These are phyloP conservation scores for Lathronympha strigana DNA, from an alignment of 2,888 invertebrate genomes.

Conservation along the genomic window DNA sequence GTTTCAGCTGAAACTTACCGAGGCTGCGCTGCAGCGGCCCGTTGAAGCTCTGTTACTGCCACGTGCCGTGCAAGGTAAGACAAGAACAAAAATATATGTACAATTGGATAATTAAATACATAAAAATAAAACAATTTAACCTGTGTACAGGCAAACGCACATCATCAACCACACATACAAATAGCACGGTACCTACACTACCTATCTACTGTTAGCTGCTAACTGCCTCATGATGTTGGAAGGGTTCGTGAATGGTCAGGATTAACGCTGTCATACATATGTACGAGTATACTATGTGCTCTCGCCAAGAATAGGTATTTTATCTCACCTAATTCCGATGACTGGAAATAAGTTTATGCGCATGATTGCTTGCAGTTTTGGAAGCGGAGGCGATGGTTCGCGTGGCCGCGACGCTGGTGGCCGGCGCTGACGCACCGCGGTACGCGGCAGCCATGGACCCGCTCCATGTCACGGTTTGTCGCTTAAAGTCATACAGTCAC, in stretches of 20 bases:
- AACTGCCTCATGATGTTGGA: too few species aligned
- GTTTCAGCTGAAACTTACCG: constrained; percentile 89
- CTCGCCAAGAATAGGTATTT: too few species aligned
- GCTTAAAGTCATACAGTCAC: constrained; percentile 41
- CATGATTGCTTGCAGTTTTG: constrained; percentile 73
- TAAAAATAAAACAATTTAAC: too few species aligned
- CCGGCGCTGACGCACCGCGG: constrained; percentile 76
- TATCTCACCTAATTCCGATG: too few species aligned
- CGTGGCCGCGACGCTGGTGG: constrained; percentile 79
- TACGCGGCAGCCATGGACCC: constrained; percentile 83
- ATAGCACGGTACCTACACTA: too few species aligned
- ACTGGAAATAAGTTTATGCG: too few species aligned
- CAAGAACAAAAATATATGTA: not conserved
- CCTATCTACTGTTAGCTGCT: too few species aligned
- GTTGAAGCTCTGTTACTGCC: constrained; percentile 87
- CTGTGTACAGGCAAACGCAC: too few species aligned
- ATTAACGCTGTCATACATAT: too few species aligned
- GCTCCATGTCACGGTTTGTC: constrained; percentile 85
- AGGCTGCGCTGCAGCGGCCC: constrained; percentile 86
- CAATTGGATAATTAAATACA: not conserved
- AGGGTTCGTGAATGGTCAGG: too few species aligned
- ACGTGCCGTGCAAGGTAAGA: constrained; percentile 68
- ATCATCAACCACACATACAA: too few species aligned
- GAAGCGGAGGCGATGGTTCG: constrained; percentile 89
- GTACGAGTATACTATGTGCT: too few species aligned